phyloP scores from a whole-genome alignment of 2,797 vertebrate genomes.

The Xyrichtys novacula region DNA sequence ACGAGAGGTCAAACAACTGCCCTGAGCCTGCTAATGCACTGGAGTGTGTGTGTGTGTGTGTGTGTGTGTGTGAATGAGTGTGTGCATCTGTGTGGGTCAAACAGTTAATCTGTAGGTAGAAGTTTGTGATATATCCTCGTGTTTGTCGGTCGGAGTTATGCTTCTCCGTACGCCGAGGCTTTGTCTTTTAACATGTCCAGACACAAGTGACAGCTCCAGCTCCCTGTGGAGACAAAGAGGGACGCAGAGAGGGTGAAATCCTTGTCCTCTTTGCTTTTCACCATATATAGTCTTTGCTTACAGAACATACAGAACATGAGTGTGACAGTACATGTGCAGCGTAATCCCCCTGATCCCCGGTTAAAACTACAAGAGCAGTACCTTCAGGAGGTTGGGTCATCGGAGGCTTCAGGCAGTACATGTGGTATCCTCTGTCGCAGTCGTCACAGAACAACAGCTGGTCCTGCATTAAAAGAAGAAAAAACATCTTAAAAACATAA shows the following conservation, averaged over 20 bases:
- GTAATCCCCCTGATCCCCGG: conserved; percentile 8
- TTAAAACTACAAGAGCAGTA: conserved; percentile 67
- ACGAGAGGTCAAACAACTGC: conserved; percentile 70
- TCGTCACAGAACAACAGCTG: conserved; percentile 99
- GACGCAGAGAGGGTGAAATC: conserved; percentile 24
- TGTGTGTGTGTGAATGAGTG: conserved; percentile 23
- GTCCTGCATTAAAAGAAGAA: conserved; percentile 83
- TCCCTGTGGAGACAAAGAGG: conserved; percentile 82
- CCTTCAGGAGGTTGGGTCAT: conserved; percentile 98
- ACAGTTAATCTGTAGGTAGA: conserved; percentile 53
- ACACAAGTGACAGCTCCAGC: conserved; percentile 99
- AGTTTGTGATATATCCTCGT: conserved; percentile 22
- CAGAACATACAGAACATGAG: conserved; percentile 20
- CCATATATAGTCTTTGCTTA: conserved; percentile 40
- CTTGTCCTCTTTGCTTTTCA: conserved; percentile 13
- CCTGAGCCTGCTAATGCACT: conserved; percentile 74
- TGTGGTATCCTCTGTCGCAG: conserved; percentile 99
- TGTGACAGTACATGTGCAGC: conserved; percentile 17
- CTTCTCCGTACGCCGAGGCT: conserved; percentile 89
- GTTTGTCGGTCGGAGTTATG: conserved; percentile 59
- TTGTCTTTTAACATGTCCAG: conserved; percentile 95
- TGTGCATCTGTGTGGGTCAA: conserved; percentile 21
- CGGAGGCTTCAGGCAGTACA: conserved; percentile 98
- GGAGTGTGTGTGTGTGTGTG: conserved; percentile 36
- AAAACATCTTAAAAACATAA: conserved; percentile 5